phyloP scores from a whole-genome alignment of 2,113 vertebrate genomes.

The Ceyx melanurus region DNA sequence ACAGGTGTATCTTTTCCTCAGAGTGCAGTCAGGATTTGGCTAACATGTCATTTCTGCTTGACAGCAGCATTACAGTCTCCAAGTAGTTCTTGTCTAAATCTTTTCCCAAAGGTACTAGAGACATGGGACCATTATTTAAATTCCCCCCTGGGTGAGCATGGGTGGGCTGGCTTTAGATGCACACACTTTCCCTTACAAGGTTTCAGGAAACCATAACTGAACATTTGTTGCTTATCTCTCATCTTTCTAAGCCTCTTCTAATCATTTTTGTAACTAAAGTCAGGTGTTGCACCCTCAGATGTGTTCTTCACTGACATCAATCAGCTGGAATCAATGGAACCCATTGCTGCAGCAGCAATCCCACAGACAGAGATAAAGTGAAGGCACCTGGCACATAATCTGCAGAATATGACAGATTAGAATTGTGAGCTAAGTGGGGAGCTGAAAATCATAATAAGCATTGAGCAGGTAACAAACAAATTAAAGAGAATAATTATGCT shows the following conservation, averaged over 20 bases:
- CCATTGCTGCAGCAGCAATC: neutral
- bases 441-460: neutral
- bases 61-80: neutral
- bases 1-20: neutral
- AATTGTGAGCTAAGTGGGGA: neutral
- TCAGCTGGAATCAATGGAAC: neutral
- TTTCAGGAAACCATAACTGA: neutral
- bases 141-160: neutral
- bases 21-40: neutral
- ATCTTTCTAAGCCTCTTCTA: neutral
- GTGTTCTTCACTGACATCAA: neutral
- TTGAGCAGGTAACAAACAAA: neutral
- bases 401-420: neutral
- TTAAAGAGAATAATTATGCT: neutral
- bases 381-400: neutral
- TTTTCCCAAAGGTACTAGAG: neutral
- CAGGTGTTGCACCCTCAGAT: neutral
- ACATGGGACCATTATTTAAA: neutral
- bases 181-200: neutral
- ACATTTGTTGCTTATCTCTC: neutral
- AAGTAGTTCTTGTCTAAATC: neutral
- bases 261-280: neutral
- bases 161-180: neutral
- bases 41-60: neutral
- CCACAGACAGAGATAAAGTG: neutral